These are phyloP conservation scores for Antigone vipio DNA, from an alignment of 2,113 vertebrate genomes.

Conservation along the genomic window DNA sequence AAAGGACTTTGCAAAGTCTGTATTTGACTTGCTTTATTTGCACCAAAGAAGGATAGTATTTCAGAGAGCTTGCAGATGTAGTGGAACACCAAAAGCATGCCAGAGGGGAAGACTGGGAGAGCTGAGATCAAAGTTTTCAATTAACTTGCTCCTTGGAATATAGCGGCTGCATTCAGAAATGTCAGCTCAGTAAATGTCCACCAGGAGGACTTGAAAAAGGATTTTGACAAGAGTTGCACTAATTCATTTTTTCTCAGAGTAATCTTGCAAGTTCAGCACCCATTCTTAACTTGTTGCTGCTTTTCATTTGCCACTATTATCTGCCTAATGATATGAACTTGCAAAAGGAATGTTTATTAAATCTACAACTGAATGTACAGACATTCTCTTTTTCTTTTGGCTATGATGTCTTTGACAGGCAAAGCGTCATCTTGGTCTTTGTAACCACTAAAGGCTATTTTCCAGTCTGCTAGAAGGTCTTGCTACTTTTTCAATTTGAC, in stretches of 20 bases:
- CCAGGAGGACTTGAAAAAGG: not conserved
- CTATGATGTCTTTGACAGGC: not conserved
- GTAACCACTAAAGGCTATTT: not conserved
- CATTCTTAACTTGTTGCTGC: not conserved
- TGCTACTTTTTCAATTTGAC: not conserved
- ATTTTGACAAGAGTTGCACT: not conserved
- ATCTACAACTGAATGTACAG: not conserved
- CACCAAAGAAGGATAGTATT: not conserved
- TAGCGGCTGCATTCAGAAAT: not conserved
- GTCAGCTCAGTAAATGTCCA: not conserved
- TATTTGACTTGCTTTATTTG: not conserved
- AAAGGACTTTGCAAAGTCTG: not conserved
- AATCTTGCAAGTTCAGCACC: not conserved
- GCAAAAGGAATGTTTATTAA: not conserved
- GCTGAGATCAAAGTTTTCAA: not conserved
- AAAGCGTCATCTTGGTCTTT: not conserved
- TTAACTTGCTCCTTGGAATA: not conserved
- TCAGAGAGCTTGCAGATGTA: not conserved
- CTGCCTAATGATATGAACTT: not conserved
- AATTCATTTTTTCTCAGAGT: not conserved
- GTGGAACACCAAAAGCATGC: not conserved
- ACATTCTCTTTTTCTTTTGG: not conserved
- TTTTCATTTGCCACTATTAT: not conserved
- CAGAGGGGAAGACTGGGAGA: not conserved
- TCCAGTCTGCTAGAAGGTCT: not conserved